A percentile compares a stretch with the other conserved stretches of the same genome.
These are phyloP conservation scores for Thamnophis sirtalis DNA, from an alignment of 2,113 vertebrate genomes.

Conservation along the genomic window DNA sequence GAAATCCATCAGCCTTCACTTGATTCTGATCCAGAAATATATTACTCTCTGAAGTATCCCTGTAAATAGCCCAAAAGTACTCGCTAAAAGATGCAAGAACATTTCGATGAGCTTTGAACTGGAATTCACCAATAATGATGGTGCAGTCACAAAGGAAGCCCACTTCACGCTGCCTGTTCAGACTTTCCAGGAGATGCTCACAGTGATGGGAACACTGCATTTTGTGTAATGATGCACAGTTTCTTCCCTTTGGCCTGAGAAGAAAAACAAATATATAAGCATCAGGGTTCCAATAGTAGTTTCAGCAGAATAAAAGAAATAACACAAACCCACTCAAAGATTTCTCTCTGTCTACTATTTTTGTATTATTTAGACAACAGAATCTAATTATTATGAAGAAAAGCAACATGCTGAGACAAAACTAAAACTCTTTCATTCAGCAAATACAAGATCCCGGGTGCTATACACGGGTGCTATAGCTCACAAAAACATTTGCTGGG, in stretches of 20 bases:
- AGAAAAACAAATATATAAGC: neutral
- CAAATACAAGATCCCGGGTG: neutral
- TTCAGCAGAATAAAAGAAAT: neutral
- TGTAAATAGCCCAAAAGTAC: slow-evolving; percentile 83
- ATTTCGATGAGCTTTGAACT: slow-evolving; percentile 85
- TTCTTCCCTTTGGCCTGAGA: slow-evolving; percentile 44
- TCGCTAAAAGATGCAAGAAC: slow-evolving; percentile 93
- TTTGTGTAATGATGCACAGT: slow-evolving; percentile 33
- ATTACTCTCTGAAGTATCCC: slow-evolving; percentile 72
- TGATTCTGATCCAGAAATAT: slow-evolving; percentile 85
- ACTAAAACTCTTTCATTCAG: neutral
- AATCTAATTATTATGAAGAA: neutral
- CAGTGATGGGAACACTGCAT: slow-evolving; percentile 80
- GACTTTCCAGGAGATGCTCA: slow-evolving; percentile 78
- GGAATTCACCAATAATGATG: slow-evolving; percentile 76
- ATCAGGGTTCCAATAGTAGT: neutral
- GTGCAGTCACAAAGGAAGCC: slow-evolving; percentile 87
- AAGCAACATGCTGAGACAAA: neutral
- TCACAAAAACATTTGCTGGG: neutral
- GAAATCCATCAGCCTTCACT: slow-evolving; percentile 85
- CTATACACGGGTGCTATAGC: neutral
- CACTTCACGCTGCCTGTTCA: slow-evolving; percentile 79
- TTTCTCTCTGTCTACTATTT: neutral
- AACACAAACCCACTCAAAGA: neutral
- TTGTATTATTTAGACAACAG: neutral